Conservation (phyloP, 2,797 vertebrate genomes). For the Tokudaia muenninki region DNA sequence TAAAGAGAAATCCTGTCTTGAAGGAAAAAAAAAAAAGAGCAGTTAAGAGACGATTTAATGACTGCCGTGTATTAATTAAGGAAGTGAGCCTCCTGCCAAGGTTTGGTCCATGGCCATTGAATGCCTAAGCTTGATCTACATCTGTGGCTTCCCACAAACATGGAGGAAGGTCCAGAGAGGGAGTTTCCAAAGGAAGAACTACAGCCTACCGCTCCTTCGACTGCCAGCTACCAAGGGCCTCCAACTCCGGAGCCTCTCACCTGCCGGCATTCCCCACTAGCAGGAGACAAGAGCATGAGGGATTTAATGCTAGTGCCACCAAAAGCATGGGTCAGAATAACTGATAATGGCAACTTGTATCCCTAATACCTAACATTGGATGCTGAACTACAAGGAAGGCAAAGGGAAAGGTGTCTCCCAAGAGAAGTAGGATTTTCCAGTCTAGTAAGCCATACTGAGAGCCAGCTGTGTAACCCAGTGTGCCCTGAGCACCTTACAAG, state of each 20-base stretch:
- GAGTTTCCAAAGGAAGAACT: neutral
- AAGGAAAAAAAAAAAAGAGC: neutral
- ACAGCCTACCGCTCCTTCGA: too few species aligned
- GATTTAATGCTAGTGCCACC: neutral
- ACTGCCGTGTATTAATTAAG: neutral
- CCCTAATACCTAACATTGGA: neutral
- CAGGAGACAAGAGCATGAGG: neutral
- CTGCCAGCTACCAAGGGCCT: neutral
- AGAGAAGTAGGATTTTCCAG: neutral
- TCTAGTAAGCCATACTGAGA: neutral
- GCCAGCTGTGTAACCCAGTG: neutral
- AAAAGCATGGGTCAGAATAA: neutral
- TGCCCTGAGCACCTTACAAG: neutral
- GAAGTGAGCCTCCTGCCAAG: neutral
- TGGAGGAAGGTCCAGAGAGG: neutral
- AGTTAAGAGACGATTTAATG: neutral
- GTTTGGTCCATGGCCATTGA: neutral
- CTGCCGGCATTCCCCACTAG: neutral
- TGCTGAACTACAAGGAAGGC: neutral
- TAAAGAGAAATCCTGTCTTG: too few species aligned
- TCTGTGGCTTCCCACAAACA: neutral
- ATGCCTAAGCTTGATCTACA: neutral
- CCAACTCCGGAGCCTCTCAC: neutral
- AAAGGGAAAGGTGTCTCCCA: fast-evolving
- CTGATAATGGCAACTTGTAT: neutral